Evolutionary conservation across 2,113 vertebrate species (phyloP).

Genomic region (Acanthochromis polyacanthus): DNA sequence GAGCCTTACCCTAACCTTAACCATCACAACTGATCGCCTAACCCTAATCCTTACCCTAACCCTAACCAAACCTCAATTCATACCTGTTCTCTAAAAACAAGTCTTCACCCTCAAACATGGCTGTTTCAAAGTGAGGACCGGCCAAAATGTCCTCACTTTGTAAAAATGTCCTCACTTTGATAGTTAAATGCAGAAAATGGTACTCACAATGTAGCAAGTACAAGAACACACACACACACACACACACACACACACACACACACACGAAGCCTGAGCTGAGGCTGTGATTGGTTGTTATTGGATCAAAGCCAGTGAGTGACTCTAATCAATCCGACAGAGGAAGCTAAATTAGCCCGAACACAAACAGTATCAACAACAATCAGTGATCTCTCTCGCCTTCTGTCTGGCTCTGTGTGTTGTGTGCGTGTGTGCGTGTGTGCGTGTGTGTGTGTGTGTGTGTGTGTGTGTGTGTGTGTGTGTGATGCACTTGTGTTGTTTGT

Average conservation of each 20-base stretch:
- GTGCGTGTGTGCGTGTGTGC: constrained; percentile 12
- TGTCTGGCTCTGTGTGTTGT: background rate
- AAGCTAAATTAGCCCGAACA: constrained; percentile 62
- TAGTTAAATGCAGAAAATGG: too few relatives aligned
- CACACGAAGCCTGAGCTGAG: constrained; percentile 16
- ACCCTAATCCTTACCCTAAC: too few relatives aligned
- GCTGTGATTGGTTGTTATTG: constrained; percentile 61
- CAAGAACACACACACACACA: constrained; percentile 46
- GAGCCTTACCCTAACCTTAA: too few relatives aligned
- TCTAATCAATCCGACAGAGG: constrained; percentile 65
- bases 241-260: constrained; percentile 27
- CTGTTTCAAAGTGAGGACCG: too few relatives aligned
- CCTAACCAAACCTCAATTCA: too few relatives aligned
- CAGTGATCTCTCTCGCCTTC: constrained; percentile 14
- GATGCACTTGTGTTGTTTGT: background rate
- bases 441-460: background rate
- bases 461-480: constrained; percentile 16
- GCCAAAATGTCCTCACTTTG: too few relatives aligned
- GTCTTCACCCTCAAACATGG: too few relatives aligned
- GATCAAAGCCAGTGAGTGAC: constrained; percentile 63
- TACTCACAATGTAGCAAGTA: too few relatives aligned
- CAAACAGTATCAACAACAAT: constrained; percentile 61
- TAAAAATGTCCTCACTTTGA: too few relatives aligned
- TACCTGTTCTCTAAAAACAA: too few relatives aligned
- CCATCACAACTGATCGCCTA: too few relatives aligned